Conservation (phyloP, 2,888 invertebrate species). For the Trypoxylon attenuatum region DNA sequence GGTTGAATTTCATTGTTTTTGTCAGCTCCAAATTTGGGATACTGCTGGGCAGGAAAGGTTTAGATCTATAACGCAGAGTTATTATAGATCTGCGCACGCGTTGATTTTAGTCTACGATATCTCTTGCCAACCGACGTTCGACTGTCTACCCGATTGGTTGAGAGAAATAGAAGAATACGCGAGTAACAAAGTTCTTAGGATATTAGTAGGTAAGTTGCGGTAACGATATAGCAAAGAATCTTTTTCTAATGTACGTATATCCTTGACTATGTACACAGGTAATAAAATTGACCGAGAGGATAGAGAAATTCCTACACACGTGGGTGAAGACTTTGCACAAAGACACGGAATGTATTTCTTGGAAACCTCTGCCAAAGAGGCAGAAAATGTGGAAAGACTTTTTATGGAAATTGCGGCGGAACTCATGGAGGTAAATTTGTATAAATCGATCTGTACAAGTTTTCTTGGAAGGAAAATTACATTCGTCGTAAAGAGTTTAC, state of each 20-base stretch:
- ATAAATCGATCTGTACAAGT: not conserved
- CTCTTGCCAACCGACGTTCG: constrained; percentile 97
- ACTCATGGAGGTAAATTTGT: constrained; percentile 83
- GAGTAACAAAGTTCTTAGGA: constrained; percentile 93
- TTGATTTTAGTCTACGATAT: constrained; percentile 98
- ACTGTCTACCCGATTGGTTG: constrained; percentile 97
- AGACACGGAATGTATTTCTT: constrained; percentile 98
- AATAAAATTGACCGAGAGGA: constrained; percentile 98
- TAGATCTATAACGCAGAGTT: constrained; percentile 97
- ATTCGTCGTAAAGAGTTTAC: constrained; percentile 3
- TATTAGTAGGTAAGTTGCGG: constrained; percentile 89
- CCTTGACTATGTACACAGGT: constrained; percentile 79
- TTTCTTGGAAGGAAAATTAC: not conserved
- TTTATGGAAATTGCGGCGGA: constrained; percentile 98
- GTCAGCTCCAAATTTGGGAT: constrained; percentile 98
- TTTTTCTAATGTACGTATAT: not conserved
- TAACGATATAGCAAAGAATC: not conserved
- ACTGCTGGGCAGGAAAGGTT: constrained; percentile 98
- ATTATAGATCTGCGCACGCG: constrained; percentile 97
- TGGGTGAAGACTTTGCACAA: constrained; percentile 96
- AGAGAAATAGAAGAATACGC: constrained; percentile 98
- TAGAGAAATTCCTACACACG: constrained; percentile 94
- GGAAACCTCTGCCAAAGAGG: constrained; percentile 98
- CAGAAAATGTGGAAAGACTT: constrained; percentile 96
- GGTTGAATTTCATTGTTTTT: constrained; percentile 50